Base-by-base conservation (phyloP, 2,797 vertebrate genomes). In the Numenius phaeopus region DNA sequence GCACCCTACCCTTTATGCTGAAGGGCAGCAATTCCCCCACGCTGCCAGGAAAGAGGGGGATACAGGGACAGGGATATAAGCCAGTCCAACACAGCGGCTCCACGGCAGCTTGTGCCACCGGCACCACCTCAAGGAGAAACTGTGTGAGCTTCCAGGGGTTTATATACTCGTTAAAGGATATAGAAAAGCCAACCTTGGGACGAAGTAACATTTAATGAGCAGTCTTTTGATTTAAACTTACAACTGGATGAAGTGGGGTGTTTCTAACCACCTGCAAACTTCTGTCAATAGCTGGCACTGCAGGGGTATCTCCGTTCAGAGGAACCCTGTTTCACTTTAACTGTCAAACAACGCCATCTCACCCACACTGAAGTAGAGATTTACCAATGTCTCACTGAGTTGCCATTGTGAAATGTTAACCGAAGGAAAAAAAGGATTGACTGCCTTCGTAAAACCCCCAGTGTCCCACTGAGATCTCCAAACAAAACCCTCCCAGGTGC, bases 21-120 rank as follows among this genome's bases (percentile, higher is more conserved):
- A 27, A 52, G 22, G 21, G 3, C 69, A 42, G 55, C 30, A 40
- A 26, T 11, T 39, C 2, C 30, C 37, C 37, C 39, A 10, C 4
- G 11, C 4, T 27, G 52, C 39, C 21, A 7, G 0, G 5, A 21
- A 34, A 32, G 13, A 15, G 1, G 0, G 32, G 20, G 2, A 27
- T 24, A 12, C 34, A 27, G 29, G 17, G 52, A 54, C 19, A 54
- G 18, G 29, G 17, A 30, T 19, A 54, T 19, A 54, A 18, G 52
- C 18, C 40, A 22, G 49, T 14, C 64, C 57, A 54, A 7, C 0
- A 5, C 37, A 27, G 66, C 2, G 0, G 37, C 39, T 20, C 34
- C 54, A 20, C 0, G 6, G 69, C 40, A 61, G 46, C 47, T 72
- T 39, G 40, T 66, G 58, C 34, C 26, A 11, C 24, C 9, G 24